Evolutionary conservation across 2,113 vertebrate genomes (phyloP).

Genomic region (Anolis carolinensis): DNA sequence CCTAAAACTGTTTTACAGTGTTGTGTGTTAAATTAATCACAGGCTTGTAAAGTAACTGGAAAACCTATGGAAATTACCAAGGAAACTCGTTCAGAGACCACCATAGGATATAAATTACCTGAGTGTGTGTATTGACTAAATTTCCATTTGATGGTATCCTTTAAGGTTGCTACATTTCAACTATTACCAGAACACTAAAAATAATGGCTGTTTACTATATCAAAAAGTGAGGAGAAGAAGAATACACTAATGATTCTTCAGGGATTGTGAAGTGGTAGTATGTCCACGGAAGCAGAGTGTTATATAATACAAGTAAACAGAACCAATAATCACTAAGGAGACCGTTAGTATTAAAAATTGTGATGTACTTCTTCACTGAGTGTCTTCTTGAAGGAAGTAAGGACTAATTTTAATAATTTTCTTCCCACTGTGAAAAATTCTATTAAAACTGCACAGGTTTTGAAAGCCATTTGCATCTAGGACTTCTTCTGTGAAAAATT

Average conservation of each 20-base stretch:
- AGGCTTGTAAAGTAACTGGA: conserved; percentile 25
- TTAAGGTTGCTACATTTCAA: not conserved
- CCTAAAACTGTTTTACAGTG: conserved; percentile 31
- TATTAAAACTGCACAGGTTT: too few relatives aligned
- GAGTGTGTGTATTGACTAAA: conserved; percentile 10
- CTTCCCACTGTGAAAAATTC: too few relatives aligned
- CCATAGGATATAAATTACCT: conserved; percentile 3
- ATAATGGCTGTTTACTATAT: conserved; percentile 16
- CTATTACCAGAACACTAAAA: conserved; percentile 7
- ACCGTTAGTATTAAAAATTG: not conserved
- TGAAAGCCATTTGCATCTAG: too few relatives aligned
- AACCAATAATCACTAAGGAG: not conserved
- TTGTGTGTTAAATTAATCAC: conserved; percentile 30
- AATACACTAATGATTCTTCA: not conserved
- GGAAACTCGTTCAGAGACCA: not conserved
- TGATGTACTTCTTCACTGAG: too few relatives aligned
- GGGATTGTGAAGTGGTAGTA: not conserved
- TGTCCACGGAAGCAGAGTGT: not conserved
- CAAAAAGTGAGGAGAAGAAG: conserved; percentile 1
- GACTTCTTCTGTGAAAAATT: too few relatives aligned
- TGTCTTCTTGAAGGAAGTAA: too few relatives aligned
- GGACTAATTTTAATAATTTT: too few relatives aligned
- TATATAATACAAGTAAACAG: not conserved
- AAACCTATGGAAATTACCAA: conserved; percentile 31
- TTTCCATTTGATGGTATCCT: not conserved